Conservation (phyloP, 2,797 vertebrate genomes). For the Sebastes nivosus region DNA sequence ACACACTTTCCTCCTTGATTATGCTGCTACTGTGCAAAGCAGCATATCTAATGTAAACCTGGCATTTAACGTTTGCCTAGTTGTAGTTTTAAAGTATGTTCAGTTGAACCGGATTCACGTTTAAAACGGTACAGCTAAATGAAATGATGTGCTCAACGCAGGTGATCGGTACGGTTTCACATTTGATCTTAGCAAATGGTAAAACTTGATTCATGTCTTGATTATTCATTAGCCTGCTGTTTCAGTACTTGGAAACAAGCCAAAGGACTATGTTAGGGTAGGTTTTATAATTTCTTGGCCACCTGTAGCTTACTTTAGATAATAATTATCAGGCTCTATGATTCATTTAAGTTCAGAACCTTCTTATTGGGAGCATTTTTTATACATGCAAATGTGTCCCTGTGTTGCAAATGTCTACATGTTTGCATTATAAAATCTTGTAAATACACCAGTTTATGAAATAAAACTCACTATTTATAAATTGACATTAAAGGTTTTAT, state of each 20-base stretch:
- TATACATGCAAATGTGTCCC: neutral
- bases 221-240: neutral
- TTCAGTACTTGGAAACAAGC: neutral
- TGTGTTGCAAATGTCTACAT: neutral
- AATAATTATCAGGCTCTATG: neutral
- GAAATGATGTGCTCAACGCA: neutral
- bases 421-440: neutral
- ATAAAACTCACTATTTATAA: neutral
- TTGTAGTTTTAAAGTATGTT: neutral
- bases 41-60: neutral
- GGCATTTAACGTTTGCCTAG: neutral
- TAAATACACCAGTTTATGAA: neutral
- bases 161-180: neutral
- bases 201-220: neutral
- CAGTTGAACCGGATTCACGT: neutral
- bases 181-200: neutral
- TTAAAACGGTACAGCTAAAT: neutral
- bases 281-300: neutral
- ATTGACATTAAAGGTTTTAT: too few relatives aligned
- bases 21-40: neutral
- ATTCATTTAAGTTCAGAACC: neutral
- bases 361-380: neutral
- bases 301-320: neutral
- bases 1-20: neutral
- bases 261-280: neutral